Conservation (phyloP, 2,888 invertebrate genomes). For the Clitarchus hookeri region DNA sequence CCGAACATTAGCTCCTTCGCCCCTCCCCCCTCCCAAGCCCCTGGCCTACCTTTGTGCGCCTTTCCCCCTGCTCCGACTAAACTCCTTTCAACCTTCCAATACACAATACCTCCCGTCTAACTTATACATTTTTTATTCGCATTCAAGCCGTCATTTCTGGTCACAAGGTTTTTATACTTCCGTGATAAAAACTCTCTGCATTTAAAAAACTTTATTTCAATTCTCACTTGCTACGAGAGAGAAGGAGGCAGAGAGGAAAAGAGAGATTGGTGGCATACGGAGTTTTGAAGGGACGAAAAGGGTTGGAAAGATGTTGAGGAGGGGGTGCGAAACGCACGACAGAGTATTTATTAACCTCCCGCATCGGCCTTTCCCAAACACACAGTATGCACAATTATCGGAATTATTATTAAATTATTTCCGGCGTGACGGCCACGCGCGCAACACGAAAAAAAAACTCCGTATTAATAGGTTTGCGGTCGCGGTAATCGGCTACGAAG, state of each 20-base stretch:
- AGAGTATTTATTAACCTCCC: slow-evolving; percentile 8
- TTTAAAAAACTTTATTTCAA: slow-evolving; percentile 14
- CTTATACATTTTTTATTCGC: slow-evolving; percentile 7
- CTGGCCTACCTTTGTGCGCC: background rate
- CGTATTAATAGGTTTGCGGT: background rate
- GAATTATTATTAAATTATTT: slow-evolving; percentile 14
- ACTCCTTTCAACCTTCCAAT: slow-evolving; percentile 1
- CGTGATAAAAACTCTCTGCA: slow-evolving; percentile 14
- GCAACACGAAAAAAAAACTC: background rate
- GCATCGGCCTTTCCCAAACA: background rate
- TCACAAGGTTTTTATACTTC: slow-evolving; percentile 14
- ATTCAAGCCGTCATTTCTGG: slow-evolving; percentile 10
- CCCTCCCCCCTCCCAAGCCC: background rate
- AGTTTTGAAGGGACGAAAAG: background rate
- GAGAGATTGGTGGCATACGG: background rate
- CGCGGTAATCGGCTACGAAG: background rate
- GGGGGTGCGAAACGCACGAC: background rate
- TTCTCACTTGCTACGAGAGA: background rate
- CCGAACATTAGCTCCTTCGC: background rate
- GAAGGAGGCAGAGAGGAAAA: background rate
- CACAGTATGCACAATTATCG: slow-evolving; percentile 8
- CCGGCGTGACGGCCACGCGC: slow-evolving; percentile 1
- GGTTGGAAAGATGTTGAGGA: background rate
- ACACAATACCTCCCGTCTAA: background rate
- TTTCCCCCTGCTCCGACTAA: background rate